phyloP scores from a whole-genome alignment of 2,113 vertebrate genomes.

The Galeopterus variegatus region DNA sequence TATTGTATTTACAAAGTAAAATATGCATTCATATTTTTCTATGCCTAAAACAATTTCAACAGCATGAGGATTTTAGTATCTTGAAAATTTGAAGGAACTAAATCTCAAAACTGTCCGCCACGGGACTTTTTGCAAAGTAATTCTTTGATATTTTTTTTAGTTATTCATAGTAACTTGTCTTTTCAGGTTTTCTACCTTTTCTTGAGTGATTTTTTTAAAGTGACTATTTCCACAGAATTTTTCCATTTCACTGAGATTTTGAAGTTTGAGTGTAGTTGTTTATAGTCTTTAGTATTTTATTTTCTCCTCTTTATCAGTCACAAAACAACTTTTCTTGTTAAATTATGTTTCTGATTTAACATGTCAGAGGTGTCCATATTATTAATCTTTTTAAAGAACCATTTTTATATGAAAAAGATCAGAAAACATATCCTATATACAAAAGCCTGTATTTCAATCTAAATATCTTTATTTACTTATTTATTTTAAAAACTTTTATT shows the following conservation, averaged over 20 bases:
- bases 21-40: neutral
- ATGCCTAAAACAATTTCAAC: constrained; percentile 33
- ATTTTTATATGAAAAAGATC: neutral
- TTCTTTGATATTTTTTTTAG: constrained; percentile 46
- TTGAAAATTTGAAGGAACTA: constrained; percentile 42
- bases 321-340: neutral
- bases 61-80: neutral
- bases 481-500: too few relatives aligned
- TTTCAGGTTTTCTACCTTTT: constrained; percentile 17
- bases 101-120: neutral
- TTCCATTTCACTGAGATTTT: neutral
- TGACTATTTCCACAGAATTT: neutral
- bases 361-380: neutral
- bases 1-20: constrained; percentile 33
- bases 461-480: neutral
- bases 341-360: neutral
- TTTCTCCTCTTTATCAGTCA: neutral
- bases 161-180: constrained; percentile 9
- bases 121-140: constrained; percentile 48
- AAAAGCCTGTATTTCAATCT: neutral
- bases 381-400: neutral
- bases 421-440: neutral
- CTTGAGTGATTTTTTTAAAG: neutral
- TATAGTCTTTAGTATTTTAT: neutral
- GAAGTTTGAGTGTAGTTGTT: neutral